Base-by-base conservation (phyloP, 2,888 invertebrate genomes). In the Eupsilia transversa region DNA sequence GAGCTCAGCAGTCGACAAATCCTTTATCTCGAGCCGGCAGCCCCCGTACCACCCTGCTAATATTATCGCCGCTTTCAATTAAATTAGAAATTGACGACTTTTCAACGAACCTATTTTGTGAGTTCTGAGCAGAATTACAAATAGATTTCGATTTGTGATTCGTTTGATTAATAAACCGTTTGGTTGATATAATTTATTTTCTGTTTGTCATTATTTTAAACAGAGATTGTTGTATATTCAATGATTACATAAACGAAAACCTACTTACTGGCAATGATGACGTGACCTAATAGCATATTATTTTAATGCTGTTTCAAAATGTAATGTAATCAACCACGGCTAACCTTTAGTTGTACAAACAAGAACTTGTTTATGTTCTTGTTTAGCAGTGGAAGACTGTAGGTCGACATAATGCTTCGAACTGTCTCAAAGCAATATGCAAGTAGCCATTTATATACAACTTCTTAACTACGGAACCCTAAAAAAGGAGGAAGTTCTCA, bases 21-120 rank as follows among this genome's bases (percentile, higher is more conserved):
- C 93, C 91, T 94, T 93, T 94, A 94, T 94, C 94, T 92, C 88
- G 80, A 84, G 72, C 80, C 76, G 85, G 83, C 93, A 93, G 93
- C 87, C 63, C 72, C 66, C 68, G 43, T 75, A 73, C 73, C 86
- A 83, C 84, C 80, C 83, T 86, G 87, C 88, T 88, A 92, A 91
- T 93, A 91, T 90, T 91, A 92, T 91, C 90, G 88, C 84, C 86
- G 84, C 86, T 88, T 88, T 88, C 88, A 93, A 92, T 92, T 92
- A 91, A 93, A 93, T 92, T 90, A 90, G 88, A 89, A 91, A 91
- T 91, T 89, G 89, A 89, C 87, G 87, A 91, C 88, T 90, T 91
- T 92, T 90, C 89, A 88, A 84, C 88, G 87, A 90, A 87, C 84
- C 88, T 88, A 89, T 89, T 87, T 89, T 87, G 87, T 89, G 80